Base-by-base conservation (phyloP, 2,797 vertebrate species). In the Sternarchorhynchus goeldii region DNA sequence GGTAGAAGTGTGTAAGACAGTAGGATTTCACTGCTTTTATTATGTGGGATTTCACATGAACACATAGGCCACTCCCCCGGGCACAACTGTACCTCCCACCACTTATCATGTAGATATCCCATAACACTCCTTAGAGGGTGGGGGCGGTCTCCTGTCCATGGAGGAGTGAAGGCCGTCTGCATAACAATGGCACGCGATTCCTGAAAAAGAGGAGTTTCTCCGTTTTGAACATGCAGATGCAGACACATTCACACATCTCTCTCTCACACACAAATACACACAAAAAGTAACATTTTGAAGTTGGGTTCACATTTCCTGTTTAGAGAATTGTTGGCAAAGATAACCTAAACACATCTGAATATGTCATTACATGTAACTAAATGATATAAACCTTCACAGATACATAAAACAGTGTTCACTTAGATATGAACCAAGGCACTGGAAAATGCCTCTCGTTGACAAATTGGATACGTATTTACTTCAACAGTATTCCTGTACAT, bases 1-100 rank as follows among this genome's bases (percentile, higher is more conserved):
- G 17, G 3, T 60, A 10, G 16, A 31, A 67, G n/a, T 64, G 18
- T 76, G 70, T 10, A 20, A 29, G 56, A n/a, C 25, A 60, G 60
- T 71, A 10, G 55, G 10, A 50, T 29, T 20, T 75, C 31, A 62
- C 57, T n/a, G 50, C 10, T 50, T 41, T 58, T 25, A 66, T 77
- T 81, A 81, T 77, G 75, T 81, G 70, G 74, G 45, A 69, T 79
- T 85, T 81, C 77, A 83, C 32, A 67, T 45, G 58, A 79, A 71
- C 41, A 70, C 39, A 20, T 39, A 50, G 8, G 45, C 39, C 10
- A 64, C 63, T 17, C 67, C 56, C 76, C 57, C 34, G 45, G 17
- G 45, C 56, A 63, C 58, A 62, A 77, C 75, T 72, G 66, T 60
- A 72, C 79, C 81, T 83, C 84, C 84, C 79, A 81, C 74, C 2